Conservation (phyloP, 2,797 vertebrate genomes). For the Coluber constrictor region DNA sequence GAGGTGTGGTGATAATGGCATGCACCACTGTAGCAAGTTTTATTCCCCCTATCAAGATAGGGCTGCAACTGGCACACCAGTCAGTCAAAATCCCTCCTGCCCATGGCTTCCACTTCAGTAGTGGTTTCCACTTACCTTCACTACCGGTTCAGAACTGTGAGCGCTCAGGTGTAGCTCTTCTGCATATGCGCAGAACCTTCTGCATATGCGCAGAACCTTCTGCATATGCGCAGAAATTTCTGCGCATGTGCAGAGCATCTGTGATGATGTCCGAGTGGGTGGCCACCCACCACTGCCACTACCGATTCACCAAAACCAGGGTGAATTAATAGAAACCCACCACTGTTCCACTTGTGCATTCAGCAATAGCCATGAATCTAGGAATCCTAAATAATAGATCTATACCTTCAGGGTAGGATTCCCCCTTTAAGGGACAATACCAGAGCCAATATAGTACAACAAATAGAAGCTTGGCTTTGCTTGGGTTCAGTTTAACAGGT, state of each 20-base stretch:
- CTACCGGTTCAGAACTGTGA: too few relatives aligned
- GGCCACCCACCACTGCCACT: too few relatives aligned
- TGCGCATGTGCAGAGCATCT: too few relatives aligned
- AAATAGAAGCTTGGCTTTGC: neutral
- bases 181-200: too few relatives aligned
- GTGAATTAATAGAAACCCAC: too few relatives aligned
- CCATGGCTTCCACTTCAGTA: neutral
- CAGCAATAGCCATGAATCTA: neutral
- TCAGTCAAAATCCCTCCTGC: neutral
- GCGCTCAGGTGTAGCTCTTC: too few relatives aligned
- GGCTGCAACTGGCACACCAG: neutral
- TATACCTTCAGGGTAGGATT: neutral
- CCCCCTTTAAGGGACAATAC: neutral
- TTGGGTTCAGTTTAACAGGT: neutral
- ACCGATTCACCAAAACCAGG: too few relatives aligned
- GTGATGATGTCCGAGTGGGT: too few relatives aligned
- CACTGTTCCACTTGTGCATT: neutral
- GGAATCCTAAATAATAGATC: neutral
- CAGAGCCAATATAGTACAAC: neutral
- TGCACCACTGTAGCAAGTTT: neutral
- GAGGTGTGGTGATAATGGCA: neutral
- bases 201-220: too few relatives aligned
- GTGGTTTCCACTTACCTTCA: too few relatives aligned
- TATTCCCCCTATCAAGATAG: neutral
- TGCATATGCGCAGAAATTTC: too few relatives aligned